Percentiles rank a stretch among this genome's conserved stretches.
phyloP scores from a whole-genome alignment of 2,888 invertebrate species.

The Stramonita haemastoma region DNA sequence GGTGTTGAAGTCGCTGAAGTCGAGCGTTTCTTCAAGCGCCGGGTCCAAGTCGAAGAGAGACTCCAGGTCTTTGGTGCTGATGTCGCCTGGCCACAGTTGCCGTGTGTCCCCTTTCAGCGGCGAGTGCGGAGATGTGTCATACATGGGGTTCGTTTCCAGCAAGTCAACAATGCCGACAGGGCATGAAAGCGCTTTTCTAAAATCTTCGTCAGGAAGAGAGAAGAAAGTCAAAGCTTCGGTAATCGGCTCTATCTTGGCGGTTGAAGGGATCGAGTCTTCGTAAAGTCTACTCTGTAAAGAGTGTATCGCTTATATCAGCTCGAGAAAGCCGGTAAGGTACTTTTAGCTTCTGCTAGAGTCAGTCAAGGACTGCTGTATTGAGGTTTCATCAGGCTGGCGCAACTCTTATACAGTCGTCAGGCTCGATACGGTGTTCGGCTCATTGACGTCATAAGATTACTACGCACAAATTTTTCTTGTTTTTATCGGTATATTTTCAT shows the following conservation, averaged over 20 bases:
- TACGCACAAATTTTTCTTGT: conserved; percentile 3
- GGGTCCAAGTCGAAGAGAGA: conserved; percentile 47
- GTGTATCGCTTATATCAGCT: not conserved
- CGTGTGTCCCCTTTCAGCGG: conserved; percentile 50
- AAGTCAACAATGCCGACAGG: conserved; percentile 48
- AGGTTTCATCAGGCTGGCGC: conserved; percentile 36
- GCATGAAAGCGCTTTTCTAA: conserved; percentile 41
- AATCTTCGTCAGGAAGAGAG: conserved; percentile 38
- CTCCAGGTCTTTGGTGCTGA: conserved; percentile 41
- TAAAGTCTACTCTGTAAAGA: conserved; percentile 18
- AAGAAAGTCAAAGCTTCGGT: conserved; percentile 41
- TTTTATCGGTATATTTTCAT: not conserved
- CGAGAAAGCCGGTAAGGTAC: not conserved
- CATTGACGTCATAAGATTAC: conserved; percentile 25
- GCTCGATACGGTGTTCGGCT: not conserved
- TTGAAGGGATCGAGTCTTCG: conserved; percentile 11
- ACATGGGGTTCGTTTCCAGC: conserved; percentile 52
- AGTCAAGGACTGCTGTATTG: conserved; percentile 25
- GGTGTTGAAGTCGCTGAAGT: conserved; percentile 38
- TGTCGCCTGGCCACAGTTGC: conserved; percentile 45
- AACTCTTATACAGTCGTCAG: conserved; percentile 26
- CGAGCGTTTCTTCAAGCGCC: conserved; percentile 47
- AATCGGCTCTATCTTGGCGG: conserved; percentile 51
- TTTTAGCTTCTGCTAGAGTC: not conserved
- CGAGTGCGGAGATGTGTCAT: conserved; percentile 50